Percentiles rank a stretch among this genome's conserved stretches.
These are phyloP conservation scores for Passer domesticus DNA, from an alignment of 2,113 vertebrate species.

Conservation along the genomic window DNA sequence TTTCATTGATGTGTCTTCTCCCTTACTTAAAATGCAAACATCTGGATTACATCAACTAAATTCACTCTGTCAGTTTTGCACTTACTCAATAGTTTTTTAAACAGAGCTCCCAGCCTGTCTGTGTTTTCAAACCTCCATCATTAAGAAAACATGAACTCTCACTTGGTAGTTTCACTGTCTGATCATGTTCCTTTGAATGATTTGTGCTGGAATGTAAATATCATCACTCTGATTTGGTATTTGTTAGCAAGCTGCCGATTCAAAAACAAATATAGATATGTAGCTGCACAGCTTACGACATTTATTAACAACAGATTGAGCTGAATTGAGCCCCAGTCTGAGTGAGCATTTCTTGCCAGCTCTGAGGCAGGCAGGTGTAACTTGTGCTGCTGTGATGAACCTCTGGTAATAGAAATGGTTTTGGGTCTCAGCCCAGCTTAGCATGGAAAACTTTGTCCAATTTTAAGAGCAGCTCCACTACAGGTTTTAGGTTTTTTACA, in stretches of 20 bases:
- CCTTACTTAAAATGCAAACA: slow-evolving; percentile 43
- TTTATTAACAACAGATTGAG: neutral
- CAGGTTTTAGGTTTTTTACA: neutral
- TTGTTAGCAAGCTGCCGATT: neutral
- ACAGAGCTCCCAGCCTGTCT: neutral
- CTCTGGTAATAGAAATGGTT: neutral
- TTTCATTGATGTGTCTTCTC: slow-evolving; percentile 26
- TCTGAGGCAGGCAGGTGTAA: neutral
- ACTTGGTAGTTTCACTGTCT: neutral
- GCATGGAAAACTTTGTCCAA: neutral
- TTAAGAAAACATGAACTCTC: neutral
- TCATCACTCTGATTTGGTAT: neutral
- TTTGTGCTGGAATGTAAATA: slow-evolving; percentile 9
- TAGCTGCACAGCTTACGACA: neutral
- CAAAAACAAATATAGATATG: neutral
- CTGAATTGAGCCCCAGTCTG: neutral
- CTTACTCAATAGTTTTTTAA: neutral
- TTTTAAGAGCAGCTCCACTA: neutral
- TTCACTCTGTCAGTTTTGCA: slow-evolving; percentile 1
- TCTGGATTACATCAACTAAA: slow-evolving; percentile 54
- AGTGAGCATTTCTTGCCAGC: neutral
- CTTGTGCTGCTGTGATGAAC: neutral
- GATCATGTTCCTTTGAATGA: neutral
- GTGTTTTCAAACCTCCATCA: neutral
- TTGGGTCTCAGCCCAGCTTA: neutral